Evolutionary conservation across 2,797 vertebrate species (phyloP), one percentile per base, ranked within the genome.

Genomic region (Micromesistius poutassou): DNA sequence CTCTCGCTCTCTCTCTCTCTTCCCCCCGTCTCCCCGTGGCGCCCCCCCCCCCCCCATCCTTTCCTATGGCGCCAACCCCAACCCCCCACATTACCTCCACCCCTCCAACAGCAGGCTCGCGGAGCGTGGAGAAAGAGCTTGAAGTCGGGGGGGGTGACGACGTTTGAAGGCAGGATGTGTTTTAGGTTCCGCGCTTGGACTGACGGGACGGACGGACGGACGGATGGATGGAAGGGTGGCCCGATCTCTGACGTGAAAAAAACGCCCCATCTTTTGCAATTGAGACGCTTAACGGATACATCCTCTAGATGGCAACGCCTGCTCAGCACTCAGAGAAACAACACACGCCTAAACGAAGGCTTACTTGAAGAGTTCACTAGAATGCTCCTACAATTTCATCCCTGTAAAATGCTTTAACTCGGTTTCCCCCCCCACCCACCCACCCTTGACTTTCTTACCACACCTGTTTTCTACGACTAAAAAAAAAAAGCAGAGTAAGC

Each of bases 351-450:
- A 2, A 81, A 80, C 55, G 35, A 16, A 75, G 50, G 79, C 82
- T 80, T 86, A 84, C 81, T 86, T 83, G 82, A 88, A 87, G 66
- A 87, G 76, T 74, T 16, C 70, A 2, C 74, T 35, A 30, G 5
- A 28, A 77, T 9, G 68, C 81, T 82, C 77, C 76, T 72, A 68
- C 70, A 71, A 68, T 74, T 83, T 74, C 35, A 76, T 46, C 38
- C 22, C 35, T 76, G 55, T 40, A 38, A 72, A 68, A 7, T 80
- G 22, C 19, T 62, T 62, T 25, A 25, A 25, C 55, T 9, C 6
- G 55, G 46, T 50, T 50, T 4, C 12, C 40, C 40, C 12, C 40
- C 12, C 38, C 42, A n/a, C n/a, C n/a, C n/a, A n/a, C 50, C 4
- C 55, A 6, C 50, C 19, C 5, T 55, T 55, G 4, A n/a, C 55